Percentiles rank a stretch among this genome's conserved stretches.
These are phyloP conservation scores for Heteractis magnifica DNA, from an alignment of 92 coral and sea anemone genomes.

Conservation along the genomic window DNA sequence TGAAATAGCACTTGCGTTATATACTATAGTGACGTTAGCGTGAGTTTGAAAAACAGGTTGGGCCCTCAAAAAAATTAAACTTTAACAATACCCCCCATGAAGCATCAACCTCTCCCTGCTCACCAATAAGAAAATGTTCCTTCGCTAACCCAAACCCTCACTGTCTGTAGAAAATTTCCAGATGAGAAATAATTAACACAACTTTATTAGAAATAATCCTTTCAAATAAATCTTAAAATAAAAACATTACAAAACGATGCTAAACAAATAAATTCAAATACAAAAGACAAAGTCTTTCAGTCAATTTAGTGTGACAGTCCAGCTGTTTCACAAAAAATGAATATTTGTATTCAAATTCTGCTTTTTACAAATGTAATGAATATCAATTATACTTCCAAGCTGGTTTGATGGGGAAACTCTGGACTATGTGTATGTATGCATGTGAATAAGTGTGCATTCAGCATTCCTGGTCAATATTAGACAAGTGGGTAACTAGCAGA, in stretches of 20 bases:
- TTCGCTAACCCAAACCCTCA: too few relatives aligned
- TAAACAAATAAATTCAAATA: not conserved
- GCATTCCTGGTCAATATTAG: constrained; percentile 20
- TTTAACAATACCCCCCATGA: too few relatives aligned
- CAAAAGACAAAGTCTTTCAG: not conserved
- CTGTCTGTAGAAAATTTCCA: not conserved
- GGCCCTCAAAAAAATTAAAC: too few relatives aligned
- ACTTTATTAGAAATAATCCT: not conserved
- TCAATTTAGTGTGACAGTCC: not conserved
- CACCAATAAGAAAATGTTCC: too few relatives aligned
- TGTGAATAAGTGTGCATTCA: not conserved
- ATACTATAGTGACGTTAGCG: too few relatives aligned
- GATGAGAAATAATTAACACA: not conserved
- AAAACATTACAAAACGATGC: not conserved
- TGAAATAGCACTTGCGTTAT: not conserved
- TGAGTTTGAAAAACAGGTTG: too few relatives aligned
- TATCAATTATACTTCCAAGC: not conserved
- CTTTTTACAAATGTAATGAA: not conserved
- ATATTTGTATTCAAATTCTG: not conserved
- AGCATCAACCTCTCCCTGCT: too few relatives aligned
- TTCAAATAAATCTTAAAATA: not conserved
- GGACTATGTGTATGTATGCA: not conserved
- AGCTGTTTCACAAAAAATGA: not conserved
- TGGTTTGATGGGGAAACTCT: not conserved
- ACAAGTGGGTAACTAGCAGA: constrained; percentile 82